Conservation (phyloP, 2,888 invertebrate species). For the Lasioglossum vierecki region DNA sequence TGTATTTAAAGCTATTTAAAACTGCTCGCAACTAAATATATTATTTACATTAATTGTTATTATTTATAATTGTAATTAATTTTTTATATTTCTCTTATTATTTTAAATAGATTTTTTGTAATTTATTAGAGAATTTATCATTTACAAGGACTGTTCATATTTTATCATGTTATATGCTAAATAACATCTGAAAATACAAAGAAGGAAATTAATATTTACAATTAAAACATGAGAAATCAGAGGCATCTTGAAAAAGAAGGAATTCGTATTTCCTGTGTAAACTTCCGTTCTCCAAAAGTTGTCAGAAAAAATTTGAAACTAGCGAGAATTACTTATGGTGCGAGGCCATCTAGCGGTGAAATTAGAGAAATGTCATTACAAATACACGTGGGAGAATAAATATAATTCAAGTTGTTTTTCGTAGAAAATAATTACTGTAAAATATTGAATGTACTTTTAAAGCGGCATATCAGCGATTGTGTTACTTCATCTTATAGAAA, state of each 20-base stretch:
- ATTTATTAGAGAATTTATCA: background rate
- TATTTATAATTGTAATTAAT: too few relatives aligned
- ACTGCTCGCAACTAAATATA: background rate
- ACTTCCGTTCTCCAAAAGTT: background rate
- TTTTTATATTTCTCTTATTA: background rate
- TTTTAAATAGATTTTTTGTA: background rate
- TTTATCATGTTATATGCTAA: background rate
- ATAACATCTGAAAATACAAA: background rate
- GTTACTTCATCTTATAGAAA: background rate
- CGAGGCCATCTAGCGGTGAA: conserved; percentile 14
- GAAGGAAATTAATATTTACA: background rate
- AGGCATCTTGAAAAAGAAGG: background rate
- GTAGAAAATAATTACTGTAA: background rate
- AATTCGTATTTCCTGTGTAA: background rate
- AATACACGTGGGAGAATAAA: conserved; percentile 2
- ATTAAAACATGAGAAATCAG: background rate
- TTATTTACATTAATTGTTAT: background rate
- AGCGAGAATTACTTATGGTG: background rate
- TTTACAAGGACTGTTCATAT: background rate
- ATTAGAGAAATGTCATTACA: background rate
- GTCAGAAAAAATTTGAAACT: background rate
- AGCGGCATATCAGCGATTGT: background rate
- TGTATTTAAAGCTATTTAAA: background rate
- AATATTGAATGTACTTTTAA: background rate
- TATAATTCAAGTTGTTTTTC: background rate